phyloP scores from a whole-genome alignment of 1,140 invertebrate species.

The Ylistrum balloti region DNA sequence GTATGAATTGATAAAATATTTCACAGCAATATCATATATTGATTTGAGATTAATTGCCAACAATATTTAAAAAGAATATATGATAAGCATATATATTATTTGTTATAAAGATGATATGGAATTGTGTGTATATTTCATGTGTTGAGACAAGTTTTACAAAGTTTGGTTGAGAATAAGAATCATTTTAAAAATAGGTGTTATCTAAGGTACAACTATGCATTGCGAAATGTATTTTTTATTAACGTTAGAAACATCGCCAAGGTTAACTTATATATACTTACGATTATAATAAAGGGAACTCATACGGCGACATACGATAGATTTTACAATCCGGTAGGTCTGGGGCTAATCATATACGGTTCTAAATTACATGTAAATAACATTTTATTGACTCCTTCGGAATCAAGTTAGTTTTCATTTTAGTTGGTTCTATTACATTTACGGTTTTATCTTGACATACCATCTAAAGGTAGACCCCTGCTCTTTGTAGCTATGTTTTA shows the following conservation, averaged over 20 bases:
- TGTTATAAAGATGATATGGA: too few species aligned
- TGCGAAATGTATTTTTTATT: too few species aligned
- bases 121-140: too few species aligned
- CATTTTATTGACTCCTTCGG: background rate
- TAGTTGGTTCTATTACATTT: background rate
- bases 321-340: background rate
- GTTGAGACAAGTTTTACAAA: too few species aligned
- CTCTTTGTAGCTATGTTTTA: slow-evolving; percentile 24
- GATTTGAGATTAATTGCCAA: too few species aligned
- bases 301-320: background rate
- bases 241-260: too few species aligned
- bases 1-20: too few species aligned
- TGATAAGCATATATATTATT: too few species aligned
- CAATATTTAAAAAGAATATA: too few species aligned
- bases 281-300: slow-evolving; percentile 6
- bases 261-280: background rate
- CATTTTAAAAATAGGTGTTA: background rate
- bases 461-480: slow-evolving; percentile 19
- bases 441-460: slow-evolving; percentile 1
- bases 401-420: slow-evolving; percentile 40
- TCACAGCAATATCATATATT: too few species aligned
- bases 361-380: slow-evolving; percentile 40
- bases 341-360: background rate
- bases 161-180: background rate
- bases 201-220: background rate